A percentile compares a stretch with the other conserved stretches of the same genome.
phyloP scores from a whole-genome alignment of 2,113 vertebrate species.

The Ardeotis arabs region DNA sequence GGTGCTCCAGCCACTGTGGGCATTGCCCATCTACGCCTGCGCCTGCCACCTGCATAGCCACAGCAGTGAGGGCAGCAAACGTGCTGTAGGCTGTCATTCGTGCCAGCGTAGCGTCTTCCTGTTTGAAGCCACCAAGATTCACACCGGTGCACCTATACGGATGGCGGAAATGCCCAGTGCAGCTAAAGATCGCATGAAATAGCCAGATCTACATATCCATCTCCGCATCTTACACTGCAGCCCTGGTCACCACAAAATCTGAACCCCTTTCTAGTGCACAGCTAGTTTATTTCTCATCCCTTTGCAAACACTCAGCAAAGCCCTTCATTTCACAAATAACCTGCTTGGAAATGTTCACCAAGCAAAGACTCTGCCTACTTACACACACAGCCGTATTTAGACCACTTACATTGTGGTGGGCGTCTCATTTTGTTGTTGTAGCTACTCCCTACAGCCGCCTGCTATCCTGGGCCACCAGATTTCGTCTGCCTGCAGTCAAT shows the following conservation, averaged over 20 bases:
- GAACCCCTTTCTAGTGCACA: not conserved
- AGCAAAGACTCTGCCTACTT: not conserved
- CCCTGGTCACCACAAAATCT: not conserved
- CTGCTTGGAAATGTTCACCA: not conserved
- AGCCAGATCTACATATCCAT: not conserved
- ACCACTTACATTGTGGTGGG: not conserved
- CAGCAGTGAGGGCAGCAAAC: not conserved
- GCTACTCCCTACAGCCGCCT: not conserved
- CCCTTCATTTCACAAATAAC: not conserved
- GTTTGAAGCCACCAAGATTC: not conserved
- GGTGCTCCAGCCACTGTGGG: not conserved
- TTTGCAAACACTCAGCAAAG: not conserved
- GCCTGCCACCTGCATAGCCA: not conserved
- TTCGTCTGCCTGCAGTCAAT: not conserved
- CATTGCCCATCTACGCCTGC: not conserved
- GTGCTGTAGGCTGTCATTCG: not conserved
- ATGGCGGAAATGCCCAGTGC: not conserved
- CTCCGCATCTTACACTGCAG: not conserved
- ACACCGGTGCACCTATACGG: not conserved
- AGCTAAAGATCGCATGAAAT: not conserved
- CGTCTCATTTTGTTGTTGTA: not conserved
- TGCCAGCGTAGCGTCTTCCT: not conserved
- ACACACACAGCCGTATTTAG: not conserved
- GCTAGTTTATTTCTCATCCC: not conserved
- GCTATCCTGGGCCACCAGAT: not conserved